A percentile compares a stretch with the other conserved stretches of the same genome.
Evolutionary conservation across 2,113 vertebrate genomes (phyloP).

Genomic region (Rhombomys opimus): DNA sequence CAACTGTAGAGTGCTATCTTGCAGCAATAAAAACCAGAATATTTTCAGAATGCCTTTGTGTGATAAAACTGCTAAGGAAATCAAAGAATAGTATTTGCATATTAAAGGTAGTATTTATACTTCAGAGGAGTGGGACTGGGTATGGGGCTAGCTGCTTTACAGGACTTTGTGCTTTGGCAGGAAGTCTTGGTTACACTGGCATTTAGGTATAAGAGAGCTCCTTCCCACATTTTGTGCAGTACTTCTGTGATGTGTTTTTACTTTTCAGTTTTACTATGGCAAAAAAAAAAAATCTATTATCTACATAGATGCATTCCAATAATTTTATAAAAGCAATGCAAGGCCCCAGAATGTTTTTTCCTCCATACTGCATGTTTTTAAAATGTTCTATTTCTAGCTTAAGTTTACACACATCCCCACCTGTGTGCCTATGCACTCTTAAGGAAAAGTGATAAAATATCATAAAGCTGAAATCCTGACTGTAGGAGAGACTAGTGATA

Average conservation of each 20-base stretch:
- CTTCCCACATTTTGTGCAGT: neutral
- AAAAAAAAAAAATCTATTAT: neutral
- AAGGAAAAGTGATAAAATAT: neutral
- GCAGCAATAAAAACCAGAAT: neutral
- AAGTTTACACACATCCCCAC: neutral
- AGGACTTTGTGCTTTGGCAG: neutral
- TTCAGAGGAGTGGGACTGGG: neutral
- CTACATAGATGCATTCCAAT: neutral
- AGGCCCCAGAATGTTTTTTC: neutral
- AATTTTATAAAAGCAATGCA: neutral
- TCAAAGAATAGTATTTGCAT: neutral
- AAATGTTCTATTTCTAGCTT: neutral
- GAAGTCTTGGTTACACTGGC: no score
- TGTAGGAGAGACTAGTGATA: neutral
- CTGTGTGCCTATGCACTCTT: neutral
- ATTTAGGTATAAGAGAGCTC: neutral
- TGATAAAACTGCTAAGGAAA: neutral
- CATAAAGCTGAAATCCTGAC: neutral
- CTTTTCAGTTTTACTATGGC: neutral
- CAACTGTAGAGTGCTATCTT: neutral
- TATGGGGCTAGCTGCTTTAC: fast-evolving
- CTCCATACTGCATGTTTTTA: neutral
- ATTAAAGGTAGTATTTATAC: neutral
- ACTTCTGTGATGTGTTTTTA: neutral
- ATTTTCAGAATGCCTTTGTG: neutral